Evolutionary conservation across 1,140 invertebrate genomes (phyloP), one percentile per base, ranked within the genome.

Genomic region (Drosophila obscura): DNA sequence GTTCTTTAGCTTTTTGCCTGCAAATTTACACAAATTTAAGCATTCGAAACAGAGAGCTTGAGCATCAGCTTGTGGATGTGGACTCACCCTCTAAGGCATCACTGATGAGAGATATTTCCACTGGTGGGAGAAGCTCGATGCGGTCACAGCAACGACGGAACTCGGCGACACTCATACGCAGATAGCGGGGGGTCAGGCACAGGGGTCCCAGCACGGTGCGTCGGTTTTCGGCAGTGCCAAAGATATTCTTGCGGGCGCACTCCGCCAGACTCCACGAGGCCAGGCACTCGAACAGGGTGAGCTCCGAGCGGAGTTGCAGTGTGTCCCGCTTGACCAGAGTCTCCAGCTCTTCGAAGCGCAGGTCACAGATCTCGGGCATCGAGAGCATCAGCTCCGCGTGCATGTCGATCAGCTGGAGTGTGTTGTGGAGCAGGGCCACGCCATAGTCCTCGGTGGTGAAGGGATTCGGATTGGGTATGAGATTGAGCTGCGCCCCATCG

Each of bases 261-360:
- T 92, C 90, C 24, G 83, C 87, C 45, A 88, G 35, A 56, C 91
- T 92, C 91, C 91, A 92, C 44, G 77, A 72, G 35, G 91, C 88
- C 48, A 92, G 69, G 51, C 89, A 91, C 46, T 90, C 78, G 58
- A 91, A 91, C 4, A 92, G 76, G 0, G 80, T 81, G 13, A 91
- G 16, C 68, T 92, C 91, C 15, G 90, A 84, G 44, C 77, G 74
- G 5, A 92, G 67, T 53, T 92, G 90, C 26, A 92, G 63, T 0
- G 90, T 87, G 22, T 91, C 74, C 26, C 91, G 76, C 48, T 91
- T 91, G 26, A 71, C 90, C 43, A 92, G 60, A 16, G 90, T 91
- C 67, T 92, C 91, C 46, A 92, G 73, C 61, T 92, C 90, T 63
- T 91, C 91, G 61, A 90, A 92, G 6, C 91, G 69, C n/a, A 92